These are phyloP conservation scores for Ectropis grisescens DNA, from an alignment of 1,140 invertebrate genomes.

Conservation along the genomic window DNA sequence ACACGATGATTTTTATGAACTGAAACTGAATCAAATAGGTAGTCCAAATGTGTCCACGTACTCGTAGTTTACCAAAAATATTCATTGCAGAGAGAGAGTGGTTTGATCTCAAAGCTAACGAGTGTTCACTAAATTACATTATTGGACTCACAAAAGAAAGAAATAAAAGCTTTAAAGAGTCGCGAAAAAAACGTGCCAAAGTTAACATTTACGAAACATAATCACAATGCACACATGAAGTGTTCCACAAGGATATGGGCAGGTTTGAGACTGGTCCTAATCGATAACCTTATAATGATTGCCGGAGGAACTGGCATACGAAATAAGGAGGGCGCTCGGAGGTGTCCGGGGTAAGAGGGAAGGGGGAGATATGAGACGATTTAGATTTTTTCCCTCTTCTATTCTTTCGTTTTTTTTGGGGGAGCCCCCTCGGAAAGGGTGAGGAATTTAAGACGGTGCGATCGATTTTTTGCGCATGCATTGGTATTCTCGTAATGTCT, in stretches of 20 bases:
- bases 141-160: too few species aligned
- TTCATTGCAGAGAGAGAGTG: too few species aligned
- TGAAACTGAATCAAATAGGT: too few species aligned
- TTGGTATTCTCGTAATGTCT: constrained; percentile 68
- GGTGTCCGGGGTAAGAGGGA: constrained; percentile 39
- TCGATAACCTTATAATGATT: constrained; percentile 69
- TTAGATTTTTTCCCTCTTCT: constrained; percentile 70
- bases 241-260: constrained; percentile 58
- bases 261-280: constrained; percentile 62
- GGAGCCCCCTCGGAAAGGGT: constrained; percentile 63
- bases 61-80: too few species aligned
- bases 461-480: constrained; percentile 68
- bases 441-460: constrained; percentile 67
- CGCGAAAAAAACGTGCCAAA: too few species aligned
- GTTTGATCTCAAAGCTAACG: too few species aligned
- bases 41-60: too few species aligned
- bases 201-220: too few species aligned
- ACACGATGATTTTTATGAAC: too few species aligned
- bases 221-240: constrained; percentile 37
- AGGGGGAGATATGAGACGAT: constrained; percentile 66
- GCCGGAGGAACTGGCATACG: constrained; percentile 67
- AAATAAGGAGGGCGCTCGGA: constrained; percentile 65
- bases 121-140: too few species aligned
- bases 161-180: too few species aligned
- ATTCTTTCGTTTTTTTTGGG: constrained; percentile 68